Conservation (phyloP, 2,113 vertebrate species). For the Maccullochella peelii region DNA sequence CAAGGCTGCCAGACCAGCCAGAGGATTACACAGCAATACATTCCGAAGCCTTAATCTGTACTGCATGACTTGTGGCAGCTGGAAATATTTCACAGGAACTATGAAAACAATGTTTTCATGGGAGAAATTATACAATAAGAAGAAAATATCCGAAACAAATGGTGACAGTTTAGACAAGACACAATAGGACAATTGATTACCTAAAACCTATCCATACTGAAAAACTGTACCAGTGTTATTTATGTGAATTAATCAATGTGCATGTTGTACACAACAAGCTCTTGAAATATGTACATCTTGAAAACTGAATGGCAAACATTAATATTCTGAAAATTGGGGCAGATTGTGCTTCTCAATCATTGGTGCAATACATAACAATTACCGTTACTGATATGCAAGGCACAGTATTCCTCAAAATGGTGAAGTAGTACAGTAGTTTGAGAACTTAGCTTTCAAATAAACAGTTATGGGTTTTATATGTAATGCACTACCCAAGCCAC, state of each 20-base stretch:
- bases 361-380: background rate
- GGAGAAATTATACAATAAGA: background rate
- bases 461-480: background rate
- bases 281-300: background rate
- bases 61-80: slow-evolving; percentile 76
- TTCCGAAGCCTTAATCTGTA: slow-evolving; percentile 78
- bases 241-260: background rate
- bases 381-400: background rate
- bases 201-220: background rate
- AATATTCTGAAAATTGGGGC: background rate
- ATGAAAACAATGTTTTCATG: slow-evolving; percentile 35
- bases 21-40: slow-evolving; percentile 76
- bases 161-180: background rate
- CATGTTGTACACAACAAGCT: background rate
- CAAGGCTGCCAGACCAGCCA: slow-evolving; percentile 16
- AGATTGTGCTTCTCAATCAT: background rate
- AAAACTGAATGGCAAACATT: background rate
- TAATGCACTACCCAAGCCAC: background rate
- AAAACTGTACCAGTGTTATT: background rate
- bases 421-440: background rate
- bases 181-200: background rate
- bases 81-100: slow-evolving; percentile 52
- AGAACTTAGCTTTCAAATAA: background rate
- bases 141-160: background rate
- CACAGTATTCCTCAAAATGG: background rate